phyloP scores from a whole-genome alignment of 2,888 invertebrate species.

The Sinotaia quadrata region DNA sequence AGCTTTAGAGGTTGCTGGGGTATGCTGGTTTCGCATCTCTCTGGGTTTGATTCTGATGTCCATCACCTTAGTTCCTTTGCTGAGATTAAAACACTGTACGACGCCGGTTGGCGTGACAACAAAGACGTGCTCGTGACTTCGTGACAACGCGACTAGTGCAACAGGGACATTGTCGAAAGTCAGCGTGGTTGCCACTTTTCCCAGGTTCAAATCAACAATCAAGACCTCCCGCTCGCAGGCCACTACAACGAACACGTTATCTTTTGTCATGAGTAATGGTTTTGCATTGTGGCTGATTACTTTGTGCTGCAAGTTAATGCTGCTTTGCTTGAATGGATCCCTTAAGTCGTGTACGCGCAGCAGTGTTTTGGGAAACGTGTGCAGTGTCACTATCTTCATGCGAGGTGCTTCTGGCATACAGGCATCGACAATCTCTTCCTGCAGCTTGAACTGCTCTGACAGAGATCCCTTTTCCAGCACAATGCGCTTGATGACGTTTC shows the following conservation, averaged over 20 bases:
- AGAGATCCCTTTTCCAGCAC: conserved; percentile 27
- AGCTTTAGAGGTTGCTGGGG: neutral
- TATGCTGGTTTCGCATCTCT: neutral
- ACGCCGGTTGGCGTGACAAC: conserved; percentile 29
- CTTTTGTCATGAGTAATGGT: conserved; percentile 19
- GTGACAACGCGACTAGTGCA: conserved; percentile 29
- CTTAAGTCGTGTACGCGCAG: conserved; percentile 21
- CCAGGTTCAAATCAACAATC: conserved; percentile 21
- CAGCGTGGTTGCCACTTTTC: conserved; percentile 19
- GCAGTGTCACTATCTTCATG: conserved; percentile 23
- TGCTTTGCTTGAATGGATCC: conserved; percentile 3
- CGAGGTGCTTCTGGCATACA: conserved; percentile 20
- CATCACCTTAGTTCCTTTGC: conserved; percentile 27
- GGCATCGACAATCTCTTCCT: conserved; percentile 24
- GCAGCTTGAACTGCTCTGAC: conserved; percentile 9
- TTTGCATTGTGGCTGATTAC: neutral
- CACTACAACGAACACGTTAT: conserved; percentile 3
- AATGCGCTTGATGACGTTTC: conserved; percentile 23
- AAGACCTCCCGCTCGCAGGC: conserved; percentile 19
- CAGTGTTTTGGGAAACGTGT: conserved; percentile 2
- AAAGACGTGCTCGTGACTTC: conserved; percentile 41
- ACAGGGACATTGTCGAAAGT: conserved; percentile 32
- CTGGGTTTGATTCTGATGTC: conserved; percentile 13
- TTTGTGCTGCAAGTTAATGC: conserved; percentile 15
- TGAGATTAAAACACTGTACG: conserved; percentile 35